Evolutionary conservation across 2,888 invertebrate species (phyloP), one percentile per base, ranked within the genome.

Genomic region (Digitonthophagus gazella): DNA sequence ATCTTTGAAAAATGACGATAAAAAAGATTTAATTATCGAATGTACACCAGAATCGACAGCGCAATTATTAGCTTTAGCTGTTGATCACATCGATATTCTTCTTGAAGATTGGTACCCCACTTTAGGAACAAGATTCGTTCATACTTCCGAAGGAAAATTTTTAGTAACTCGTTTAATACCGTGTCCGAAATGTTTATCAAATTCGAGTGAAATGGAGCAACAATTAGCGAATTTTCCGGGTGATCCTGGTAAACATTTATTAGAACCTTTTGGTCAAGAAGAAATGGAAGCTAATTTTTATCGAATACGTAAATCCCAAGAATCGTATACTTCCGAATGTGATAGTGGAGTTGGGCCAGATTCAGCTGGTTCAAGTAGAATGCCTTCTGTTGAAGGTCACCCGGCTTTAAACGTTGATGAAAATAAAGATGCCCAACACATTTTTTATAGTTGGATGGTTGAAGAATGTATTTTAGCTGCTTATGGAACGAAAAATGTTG

Each of bases 51-150:
- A 95, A 78, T 89, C 90, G 58, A 87, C 95, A 72, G 90, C 95
- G 0, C 93, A 93, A 77, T 82, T 97, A 14, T 81, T 97, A 68
- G 94, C 97, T 0, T 83, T 97, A 22, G 90, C 95, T 2, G 95
- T 98, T 0, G 98, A 98, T 81, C 97, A 98, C 79, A 93, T 99
- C 72, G 99, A 99, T 82, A 90, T 97, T 66, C 84, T 99, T 64
- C 85, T 99, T 0, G 98, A 99, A 81, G 98, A 99, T 83, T 99
- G 98, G 98, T 98, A 97, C 82, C 98, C 97, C 0, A 95, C 96
- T 0, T 84, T 97, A 67, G 98, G 98, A 15, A 97, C 97, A 0
- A 89, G 98, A 56, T 99, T 99, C 84, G 96, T 97, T 1, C 98
- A 99, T 82, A 98, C 98, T 0, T 97, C 97, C 0, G 97, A 97